Conservation (phyloP, 2,888 invertebrate genomes). For the Scrobipalpa costella region DNA sequence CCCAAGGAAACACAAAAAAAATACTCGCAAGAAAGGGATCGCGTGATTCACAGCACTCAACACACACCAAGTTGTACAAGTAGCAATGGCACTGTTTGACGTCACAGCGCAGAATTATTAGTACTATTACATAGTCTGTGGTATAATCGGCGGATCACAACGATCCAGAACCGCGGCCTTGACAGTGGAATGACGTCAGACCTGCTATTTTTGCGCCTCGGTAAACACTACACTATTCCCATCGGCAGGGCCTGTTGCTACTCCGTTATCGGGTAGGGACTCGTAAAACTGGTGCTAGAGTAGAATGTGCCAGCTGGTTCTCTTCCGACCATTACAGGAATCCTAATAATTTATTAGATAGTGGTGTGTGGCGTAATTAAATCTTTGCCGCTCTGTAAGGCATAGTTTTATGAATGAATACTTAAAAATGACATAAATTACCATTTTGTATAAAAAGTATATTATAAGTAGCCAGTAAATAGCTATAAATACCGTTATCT, state of each 20-base stretch:
- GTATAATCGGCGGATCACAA: conserved; percentile 1
- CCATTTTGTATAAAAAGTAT: no score
- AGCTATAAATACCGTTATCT: no score
- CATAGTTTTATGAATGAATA: not conserved
- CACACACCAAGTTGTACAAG: not conserved
- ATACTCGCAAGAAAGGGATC: not conserved
- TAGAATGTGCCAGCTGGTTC: no score
- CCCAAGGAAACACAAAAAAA: not conserved
- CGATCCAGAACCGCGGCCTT: conserved; percentile 21
- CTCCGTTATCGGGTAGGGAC: not conserved
- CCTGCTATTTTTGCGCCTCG: conserved; percentile 5
- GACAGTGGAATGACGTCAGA: conserved; percentile 24
- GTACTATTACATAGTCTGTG: conserved; percentile 2
- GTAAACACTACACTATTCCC: conserved; percentile 10
- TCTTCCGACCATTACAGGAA: no score
- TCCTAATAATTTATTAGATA: no score
- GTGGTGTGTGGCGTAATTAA: no score
- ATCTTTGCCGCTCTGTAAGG: not conserved
- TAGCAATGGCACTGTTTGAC: conserved; percentile 3
- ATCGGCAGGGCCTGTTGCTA: conserved; percentile 8
- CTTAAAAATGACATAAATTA: no score
- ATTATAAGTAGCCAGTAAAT: no score
- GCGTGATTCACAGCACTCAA: not conserved
- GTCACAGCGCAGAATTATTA: not conserved
- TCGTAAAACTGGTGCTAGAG: not conserved